Evolutionary conservation across 23 tunicate genomes (phyloP).

Genomic region (Ciona savignyi): DNA sequence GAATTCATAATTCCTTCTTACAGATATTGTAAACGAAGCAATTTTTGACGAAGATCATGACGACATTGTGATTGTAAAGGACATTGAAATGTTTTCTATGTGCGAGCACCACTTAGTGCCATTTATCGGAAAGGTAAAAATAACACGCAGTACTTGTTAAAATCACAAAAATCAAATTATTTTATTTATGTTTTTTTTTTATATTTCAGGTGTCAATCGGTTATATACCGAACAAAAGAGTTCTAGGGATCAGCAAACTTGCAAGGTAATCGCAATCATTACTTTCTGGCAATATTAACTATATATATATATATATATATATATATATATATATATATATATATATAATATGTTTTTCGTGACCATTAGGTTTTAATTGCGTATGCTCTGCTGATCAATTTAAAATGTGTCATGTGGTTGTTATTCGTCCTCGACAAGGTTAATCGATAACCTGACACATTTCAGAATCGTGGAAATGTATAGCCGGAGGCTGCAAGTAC

Average conservation of each 20-base stretch:
- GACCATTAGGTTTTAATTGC: no score
- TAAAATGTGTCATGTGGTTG: no score
- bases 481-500: constrained; percentile 95
- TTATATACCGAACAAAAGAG: constrained; percentile 86
- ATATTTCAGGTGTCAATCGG: constrained; percentile 68
- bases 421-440: no score
- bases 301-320: no score
- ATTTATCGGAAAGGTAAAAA: constrained; percentile 90
- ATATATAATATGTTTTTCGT: no score
- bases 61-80: constrained; percentile 95
- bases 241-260: constrained; percentile 80
- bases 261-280: constrained; percentile 52
- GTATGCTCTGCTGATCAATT: no score
- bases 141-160: background rate
- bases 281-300: background rate
- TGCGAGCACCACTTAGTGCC: constrained; percentile 99
- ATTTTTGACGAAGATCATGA: constrained; percentile 88
- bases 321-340: no score
- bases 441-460: no score
- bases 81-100: constrained; percentile 89
- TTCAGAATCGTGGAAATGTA: constrained; percentile 92
- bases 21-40: constrained; percentile 94
- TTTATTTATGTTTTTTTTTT: background rate
- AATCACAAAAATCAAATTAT: background rate
- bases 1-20: no score